Conservation (phyloP, 2,888 invertebrate genomes). For the Julus scandinavius region DNA sequence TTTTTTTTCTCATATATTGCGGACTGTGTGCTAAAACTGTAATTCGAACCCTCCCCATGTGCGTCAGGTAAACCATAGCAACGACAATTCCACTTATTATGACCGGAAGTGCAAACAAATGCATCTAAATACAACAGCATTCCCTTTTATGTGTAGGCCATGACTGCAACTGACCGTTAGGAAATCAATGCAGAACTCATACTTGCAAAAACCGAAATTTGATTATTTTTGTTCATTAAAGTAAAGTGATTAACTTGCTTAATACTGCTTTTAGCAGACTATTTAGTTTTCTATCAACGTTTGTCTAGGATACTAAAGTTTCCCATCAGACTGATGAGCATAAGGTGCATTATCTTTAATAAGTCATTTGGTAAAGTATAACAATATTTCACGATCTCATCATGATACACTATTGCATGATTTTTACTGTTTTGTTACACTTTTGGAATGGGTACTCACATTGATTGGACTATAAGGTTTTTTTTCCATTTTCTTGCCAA, state of each 20-base stretch:
- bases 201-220: not conserved
- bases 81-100: not conserved
- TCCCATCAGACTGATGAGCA: not conserved
- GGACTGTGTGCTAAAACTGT: too few relatives aligned
- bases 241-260: not conserved
- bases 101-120: not conserved
- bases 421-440: too few relatives aligned
- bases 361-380: not conserved
- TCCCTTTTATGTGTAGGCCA: not conserved
- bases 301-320: too few relatives aligned
- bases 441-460: too few relatives aligned
- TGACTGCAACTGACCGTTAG: not conserved
- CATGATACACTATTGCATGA: too few relatives aligned
- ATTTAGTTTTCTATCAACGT: not conserved
- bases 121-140: not conserved
- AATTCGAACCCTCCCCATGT: not conserved
- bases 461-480: too few relatives aligned
- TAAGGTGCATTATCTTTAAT: not conserved
- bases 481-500: too few relatives aligned
- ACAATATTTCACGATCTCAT: too few relatives aligned
- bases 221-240: not conserved
- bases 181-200: not conserved
- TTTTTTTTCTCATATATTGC: too few relatives aligned
- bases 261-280: not conserved
- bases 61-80: not conserved